Evolutionary conservation across 2,888 invertebrate species (phyloP).

Genomic region (Cheilosia scutellata): DNA sequence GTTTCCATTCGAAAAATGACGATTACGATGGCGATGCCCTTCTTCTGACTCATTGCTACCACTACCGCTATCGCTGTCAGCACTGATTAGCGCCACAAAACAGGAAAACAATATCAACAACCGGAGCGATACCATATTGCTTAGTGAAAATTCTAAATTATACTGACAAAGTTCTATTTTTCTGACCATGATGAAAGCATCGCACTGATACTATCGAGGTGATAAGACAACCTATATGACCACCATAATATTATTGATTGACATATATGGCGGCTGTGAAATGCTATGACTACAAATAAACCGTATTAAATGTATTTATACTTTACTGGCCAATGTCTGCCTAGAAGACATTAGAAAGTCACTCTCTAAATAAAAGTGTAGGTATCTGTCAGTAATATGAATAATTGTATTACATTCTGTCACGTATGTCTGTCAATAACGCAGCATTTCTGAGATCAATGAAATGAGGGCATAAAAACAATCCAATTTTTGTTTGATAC

Average conservation of each 20-base stretch:
- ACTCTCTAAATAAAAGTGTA: too few relatives aligned
- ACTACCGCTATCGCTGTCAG: slow-evolving; percentile 36
- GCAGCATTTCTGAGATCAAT: too few relatives aligned
- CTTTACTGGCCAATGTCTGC: too few relatives aligned
- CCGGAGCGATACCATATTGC: slow-evolving; percentile 4
- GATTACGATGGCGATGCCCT: slow-evolving; percentile 3
- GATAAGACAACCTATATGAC: not conserved
- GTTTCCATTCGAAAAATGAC: not conserved
- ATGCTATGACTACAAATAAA: too few relatives aligned
- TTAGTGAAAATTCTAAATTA: not conserved
- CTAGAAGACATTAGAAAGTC: too few relatives aligned
- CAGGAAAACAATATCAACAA: not conserved
- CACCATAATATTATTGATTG: not conserved
- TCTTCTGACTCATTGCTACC: slow-evolving; percentile 22
- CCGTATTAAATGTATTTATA: too few relatives aligned
- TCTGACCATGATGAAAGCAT: not conserved
- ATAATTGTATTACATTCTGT: too few relatives aligned
- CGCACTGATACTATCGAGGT: not conserved
- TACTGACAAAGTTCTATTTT: slow-evolving; percentile 1
- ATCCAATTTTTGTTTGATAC: too few relatives aligned
- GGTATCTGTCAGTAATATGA: too few relatives aligned
- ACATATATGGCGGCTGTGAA: not conserved
- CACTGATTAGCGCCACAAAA: slow-evolving; percentile 1
- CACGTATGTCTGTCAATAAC: too few relatives aligned
- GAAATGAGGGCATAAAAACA: too few relatives aligned